A percentile compares a stretch with the other conserved stretches of the same genome.
phyloP scores from a whole-genome alignment of 2,797 vertebrate genomes.

The Coregonus ussuriensis region DNA sequence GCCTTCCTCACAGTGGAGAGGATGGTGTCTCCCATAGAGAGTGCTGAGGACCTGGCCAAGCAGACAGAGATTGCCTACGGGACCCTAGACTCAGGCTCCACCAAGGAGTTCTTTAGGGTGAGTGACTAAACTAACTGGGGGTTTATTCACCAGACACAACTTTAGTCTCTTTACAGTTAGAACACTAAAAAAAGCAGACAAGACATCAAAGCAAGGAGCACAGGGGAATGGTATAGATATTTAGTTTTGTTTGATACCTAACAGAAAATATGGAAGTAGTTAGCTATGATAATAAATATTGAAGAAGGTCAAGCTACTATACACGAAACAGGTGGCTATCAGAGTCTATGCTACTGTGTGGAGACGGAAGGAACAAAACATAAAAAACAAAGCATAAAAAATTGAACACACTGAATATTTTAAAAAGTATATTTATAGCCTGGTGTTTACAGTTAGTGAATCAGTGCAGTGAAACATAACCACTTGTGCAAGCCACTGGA shows the following conservation, averaged over 20 bases:
- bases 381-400: neutral
- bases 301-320: neutral
- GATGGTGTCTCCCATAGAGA: slow-evolving; percentile 98
- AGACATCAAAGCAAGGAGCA: neutral
- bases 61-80: slow-evolving; percentile 99
- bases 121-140: slow-evolving; percentile 58
- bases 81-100: slow-evolving; percentile 98
- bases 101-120: slow-evolving; percentile 99
- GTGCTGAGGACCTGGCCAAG: slow-evolving; percentile 96
- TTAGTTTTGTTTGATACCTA: neutral
- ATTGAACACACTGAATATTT: neutral
- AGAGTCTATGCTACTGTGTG: neutral
- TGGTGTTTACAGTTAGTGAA: slow-evolving; percentile 35
- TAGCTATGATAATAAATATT: neutral
- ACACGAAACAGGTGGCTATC: neutral
- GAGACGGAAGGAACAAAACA: no score
- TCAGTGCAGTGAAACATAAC: slow-evolving; percentile 31
- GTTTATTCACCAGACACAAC: neutral
- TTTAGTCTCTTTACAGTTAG: neutral
- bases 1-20: slow-evolving; percentile 99
- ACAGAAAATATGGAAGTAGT: neutral
- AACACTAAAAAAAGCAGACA: neutral
- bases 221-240: neutral
- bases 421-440: slow-evolving; percentile 17
- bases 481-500: slow-evolving; percentile 16